Evolutionary conservation across 2,113 vertebrate genomes (phyloP), one percentile per base, ranked within the genome.

Genomic region (Thymallus thymallus): DNA sequence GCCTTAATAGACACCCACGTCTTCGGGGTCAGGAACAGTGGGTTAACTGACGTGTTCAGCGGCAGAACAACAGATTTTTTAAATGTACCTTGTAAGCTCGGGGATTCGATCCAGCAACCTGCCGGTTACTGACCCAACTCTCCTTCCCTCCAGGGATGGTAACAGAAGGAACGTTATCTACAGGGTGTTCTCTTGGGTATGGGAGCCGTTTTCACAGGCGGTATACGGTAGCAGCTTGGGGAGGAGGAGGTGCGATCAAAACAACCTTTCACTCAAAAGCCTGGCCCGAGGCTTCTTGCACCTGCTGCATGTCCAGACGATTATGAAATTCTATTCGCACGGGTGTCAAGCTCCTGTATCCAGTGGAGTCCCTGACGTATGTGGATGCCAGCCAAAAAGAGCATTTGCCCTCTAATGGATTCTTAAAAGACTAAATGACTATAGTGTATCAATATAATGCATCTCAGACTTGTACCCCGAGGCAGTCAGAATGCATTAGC

Each of bases 381-480:
- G 76, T 85, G 81, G 79, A 88, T 23, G 23, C 20, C 23, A 18
- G 69, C 74, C 85, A 89, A 72, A 73, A 71, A 72, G 62, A 71
- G 64, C 79, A 78, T 73, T 81, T 83, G 23, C 30, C 68, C 60
- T 74, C 63, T 76, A 69, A 84, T 69, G 41, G 55, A 72, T 65
- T 78, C 5, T 1, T 23, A 23, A 45, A 16, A 58, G 58, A 16
- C 2, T 0, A 32, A 7, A 65, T 14, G 65, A 60, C 71, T 73
- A 29, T 70, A 83, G 46, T 69, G 69, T 67, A 64, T 76, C 30
- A 41, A 71, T 51, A 64, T 69, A 6, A 72, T 35, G 16, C 55
- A 24, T 45, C 64, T 0, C 24, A 2, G 46, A 62, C 56, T 60
- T n/a, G 6, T 30, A 16, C 71, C 62, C 58, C 23, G 22, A 48